Conservation (phyloP, 1,140 invertebrate species). For the Hydropsyche tenuis region DNA sequence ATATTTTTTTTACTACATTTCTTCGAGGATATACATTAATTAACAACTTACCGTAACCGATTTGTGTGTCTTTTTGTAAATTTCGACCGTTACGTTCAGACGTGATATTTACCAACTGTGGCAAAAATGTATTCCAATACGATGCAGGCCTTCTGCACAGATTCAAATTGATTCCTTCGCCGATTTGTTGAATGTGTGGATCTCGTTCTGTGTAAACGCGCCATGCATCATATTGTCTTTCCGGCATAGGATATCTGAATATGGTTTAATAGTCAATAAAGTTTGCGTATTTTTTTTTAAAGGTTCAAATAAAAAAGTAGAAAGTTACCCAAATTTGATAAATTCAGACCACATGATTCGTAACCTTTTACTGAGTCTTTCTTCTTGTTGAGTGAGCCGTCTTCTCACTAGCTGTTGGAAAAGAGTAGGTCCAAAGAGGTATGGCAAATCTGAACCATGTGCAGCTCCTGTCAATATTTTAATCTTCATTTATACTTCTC, state of each 20-base stretch:
- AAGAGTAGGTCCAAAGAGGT: conserved; percentile 69
- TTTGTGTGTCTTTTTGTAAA: conserved; percentile 53
- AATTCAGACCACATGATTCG: conserved; percentile 68
- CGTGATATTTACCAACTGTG: conserved; percentile 52
- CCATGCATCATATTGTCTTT: conserved; percentile 65
- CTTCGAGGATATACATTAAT: background rate
- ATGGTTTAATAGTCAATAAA: background rate
- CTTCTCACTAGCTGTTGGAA: conserved; percentile 67
- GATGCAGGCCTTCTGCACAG: conserved; percentile 51
- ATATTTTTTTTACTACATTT: background rate
- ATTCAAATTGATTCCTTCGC: conserved; percentile 34
- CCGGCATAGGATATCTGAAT: conserved; percentile 62
- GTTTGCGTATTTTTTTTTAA: background rate
- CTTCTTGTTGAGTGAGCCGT: conserved; percentile 64
- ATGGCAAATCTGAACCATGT: conserved; percentile 69
- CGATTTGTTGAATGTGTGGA: conserved; percentile 53
- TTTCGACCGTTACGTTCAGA: conserved; percentile 47
- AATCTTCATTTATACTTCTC: too few species aligned
- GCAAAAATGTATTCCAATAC: conserved; percentile 60
- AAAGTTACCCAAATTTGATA: conserved; percentile 67
- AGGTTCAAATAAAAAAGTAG: background rate
- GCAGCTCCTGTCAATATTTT: conserved; percentile 60
- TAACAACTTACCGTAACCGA: conserved; percentile 53
- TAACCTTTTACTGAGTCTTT: conserved; percentile 64
- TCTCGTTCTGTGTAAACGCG: conserved; percentile 62